phyloP scores from a whole-genome alignment of 2,888 invertebrate species.

The Conistra vaccinii region DNA sequence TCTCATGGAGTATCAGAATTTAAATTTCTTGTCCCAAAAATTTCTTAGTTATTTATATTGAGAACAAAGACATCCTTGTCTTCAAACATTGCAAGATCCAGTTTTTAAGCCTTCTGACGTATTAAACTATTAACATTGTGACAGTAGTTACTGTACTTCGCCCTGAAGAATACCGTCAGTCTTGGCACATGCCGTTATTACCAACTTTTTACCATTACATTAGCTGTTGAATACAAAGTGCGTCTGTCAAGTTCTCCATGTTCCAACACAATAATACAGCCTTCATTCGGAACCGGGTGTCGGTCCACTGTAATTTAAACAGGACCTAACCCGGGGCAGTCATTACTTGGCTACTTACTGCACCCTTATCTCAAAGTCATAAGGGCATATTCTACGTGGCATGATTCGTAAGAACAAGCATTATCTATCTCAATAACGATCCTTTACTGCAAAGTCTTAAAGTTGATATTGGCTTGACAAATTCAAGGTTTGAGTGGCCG shows the following conservation, averaged over 20 bases:
- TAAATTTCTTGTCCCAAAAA: neutral
- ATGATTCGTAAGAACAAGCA: conserved; percentile 32
- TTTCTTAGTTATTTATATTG: neutral
- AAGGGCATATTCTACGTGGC: conserved; percentile 33
- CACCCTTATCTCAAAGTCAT: conserved; percentile 48
- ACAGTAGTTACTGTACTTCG: neutral
- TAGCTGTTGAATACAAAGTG: conserved; percentile 58
- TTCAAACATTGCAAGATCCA: neutral
- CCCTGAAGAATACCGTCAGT: conserved; percentile 14
- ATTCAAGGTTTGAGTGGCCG: conserved; percentile 27
- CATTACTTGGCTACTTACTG: conserved; percentile 46
- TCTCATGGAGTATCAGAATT: neutral
- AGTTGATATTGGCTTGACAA: conserved; percentile 52
- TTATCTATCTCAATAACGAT: conserved; percentile 19
- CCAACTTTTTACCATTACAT: conserved; percentile 51
- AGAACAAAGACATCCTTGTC: neutral
- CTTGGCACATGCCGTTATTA: conserved; percentile 52
- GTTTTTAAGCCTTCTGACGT: conserved; percentile 1
- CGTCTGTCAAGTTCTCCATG: conserved; percentile 57
- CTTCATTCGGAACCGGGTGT: conserved; percentile 62
- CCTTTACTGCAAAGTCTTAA: conserved; percentile 35
- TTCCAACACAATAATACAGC: conserved; percentile 65
- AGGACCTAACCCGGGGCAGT: conserved; percentile 67
- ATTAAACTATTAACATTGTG: neutral
- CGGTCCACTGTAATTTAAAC: conserved; percentile 68